A percentile compares a stretch with the other conserved stretches of the same genome.
Evolutionary conservation across 2,888 invertebrate genomes (phyloP).

Genomic region (Cheilosia soror): DNA sequence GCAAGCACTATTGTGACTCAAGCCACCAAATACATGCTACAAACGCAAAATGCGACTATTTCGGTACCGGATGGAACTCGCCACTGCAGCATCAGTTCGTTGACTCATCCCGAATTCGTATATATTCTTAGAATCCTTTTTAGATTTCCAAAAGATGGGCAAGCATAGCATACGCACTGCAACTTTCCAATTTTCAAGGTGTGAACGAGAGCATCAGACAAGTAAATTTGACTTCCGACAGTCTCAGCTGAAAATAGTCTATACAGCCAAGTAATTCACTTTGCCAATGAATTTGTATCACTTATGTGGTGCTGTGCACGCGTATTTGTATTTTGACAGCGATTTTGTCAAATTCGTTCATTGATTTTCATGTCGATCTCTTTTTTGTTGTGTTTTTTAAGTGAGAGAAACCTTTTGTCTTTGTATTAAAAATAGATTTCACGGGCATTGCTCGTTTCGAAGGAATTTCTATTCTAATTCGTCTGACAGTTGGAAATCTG

Average conservation of each 20-base stretch:
- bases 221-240: conserved; percentile 16
- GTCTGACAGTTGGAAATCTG: conserved; percentile 34
- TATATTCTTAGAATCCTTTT: conserved; percentile 63
- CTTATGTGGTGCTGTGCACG: no score
- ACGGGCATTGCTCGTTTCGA: conserved; percentile 55
- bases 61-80: conserved; percentile 71
- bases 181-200: conserved; percentile 66
- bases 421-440: conserved; percentile 61
- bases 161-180: conserved; percentile 12
- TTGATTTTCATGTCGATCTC: conserved; percentile 34
- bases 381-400: conserved; percentile 19
- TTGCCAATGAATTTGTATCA: conserved; percentile 6
- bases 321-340: conserved; percentile 35
- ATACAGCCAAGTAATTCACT: background rate
- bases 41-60: conserved; percentile 64
- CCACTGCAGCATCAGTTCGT: conserved; percentile 57
- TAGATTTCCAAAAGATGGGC: background rate
- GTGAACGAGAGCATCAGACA: conserved; percentile 46
- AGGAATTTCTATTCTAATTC: conserved; percentile 41
- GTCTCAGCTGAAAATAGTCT: background rate
- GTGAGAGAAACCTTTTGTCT: conserved; percentile 45
- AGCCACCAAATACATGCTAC: conserved; percentile 31
- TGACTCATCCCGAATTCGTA: conserved; percentile 67
- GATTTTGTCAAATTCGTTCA: conserved; percentile 51
- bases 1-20: conserved; percentile 67